A percentile compares a stretch with the other conserved stretches of the same genome.
phyloP scores from a whole-genome alignment of 1,140 invertebrate genomes.

The Drosophila ercepeae region DNA sequence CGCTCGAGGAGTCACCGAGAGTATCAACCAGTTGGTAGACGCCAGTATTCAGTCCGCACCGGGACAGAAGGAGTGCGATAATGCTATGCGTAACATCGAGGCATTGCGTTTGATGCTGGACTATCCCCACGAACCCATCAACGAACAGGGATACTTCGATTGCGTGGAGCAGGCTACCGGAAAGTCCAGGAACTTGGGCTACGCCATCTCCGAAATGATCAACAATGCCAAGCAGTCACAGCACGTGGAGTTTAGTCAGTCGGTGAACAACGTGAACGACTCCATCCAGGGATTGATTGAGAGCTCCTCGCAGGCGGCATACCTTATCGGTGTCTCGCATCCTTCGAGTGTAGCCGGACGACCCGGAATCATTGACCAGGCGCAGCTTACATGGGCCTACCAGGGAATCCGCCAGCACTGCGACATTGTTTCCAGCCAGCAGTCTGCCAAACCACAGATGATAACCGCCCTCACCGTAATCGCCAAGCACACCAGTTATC shows the following conservation, averaged over 20 bases:
- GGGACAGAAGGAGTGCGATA: conserved; percentile 98
- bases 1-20: conserved; percentile 95
- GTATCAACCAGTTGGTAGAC: conserved; percentile 95
- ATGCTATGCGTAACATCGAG: conserved; percentile 96
- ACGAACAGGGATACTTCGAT: conserved; percentile 95
- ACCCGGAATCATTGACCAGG: conserved; percentile 96
- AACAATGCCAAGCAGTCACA: conserved; percentile 95
- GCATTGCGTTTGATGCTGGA: conserved; percentile 92
- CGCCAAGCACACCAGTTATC: conserved; percentile 97
- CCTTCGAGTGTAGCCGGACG: conserved; percentile 94
- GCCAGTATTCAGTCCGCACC: conserved; percentile 93
- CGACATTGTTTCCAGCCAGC: conserved; percentile 90
- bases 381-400: conserved; percentile 93
- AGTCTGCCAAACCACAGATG: conserved; percentile 93
- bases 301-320: conserved; percentile 96
- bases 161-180: conserved; percentile 97
- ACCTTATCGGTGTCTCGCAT: conserved; percentile 96
- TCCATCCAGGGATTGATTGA: conserved; percentile 97
- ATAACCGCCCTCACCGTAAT: conserved; percentile 96
- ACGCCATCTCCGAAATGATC: conserved; percentile 97
- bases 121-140: conserved; percentile 94
- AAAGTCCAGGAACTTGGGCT: conserved; percentile 94
- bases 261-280: conserved; percentile 92
- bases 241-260: conserved; percentile 93
- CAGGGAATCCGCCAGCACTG: conserved; percentile 96